Conservation (phyloP, 1,140 invertebrate genomes). For the Aleiodes sp. region DNA sequence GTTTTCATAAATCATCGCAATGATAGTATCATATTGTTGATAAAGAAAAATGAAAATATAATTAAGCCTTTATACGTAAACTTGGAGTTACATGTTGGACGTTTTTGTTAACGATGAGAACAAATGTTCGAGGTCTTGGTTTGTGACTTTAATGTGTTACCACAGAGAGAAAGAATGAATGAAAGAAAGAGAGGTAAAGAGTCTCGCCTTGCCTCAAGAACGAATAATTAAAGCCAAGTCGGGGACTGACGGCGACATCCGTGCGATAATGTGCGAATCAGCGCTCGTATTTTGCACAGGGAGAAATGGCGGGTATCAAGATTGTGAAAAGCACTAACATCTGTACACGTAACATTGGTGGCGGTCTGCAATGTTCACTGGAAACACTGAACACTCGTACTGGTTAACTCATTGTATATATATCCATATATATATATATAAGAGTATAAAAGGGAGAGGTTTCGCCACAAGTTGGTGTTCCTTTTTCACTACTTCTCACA, state of each 20-base stretch:
- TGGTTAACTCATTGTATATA: no score
- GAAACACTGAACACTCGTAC: neutral
- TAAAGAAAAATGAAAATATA: neutral
- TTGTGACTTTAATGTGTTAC: neutral
- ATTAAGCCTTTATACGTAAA: neutral
- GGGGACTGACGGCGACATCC: conserved; percentile 42
- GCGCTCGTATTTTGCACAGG: conserved; percentile 42
- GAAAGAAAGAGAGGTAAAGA: no score
- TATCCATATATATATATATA: no score
- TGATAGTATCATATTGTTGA: no score
- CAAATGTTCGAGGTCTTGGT: neutral
- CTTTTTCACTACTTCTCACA: neutral
- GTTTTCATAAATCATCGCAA: no score
- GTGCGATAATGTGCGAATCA: conserved; percentile 49
- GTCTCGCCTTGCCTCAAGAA: neutral
- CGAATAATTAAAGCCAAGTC: conserved; percentile 47
- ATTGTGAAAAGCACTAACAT: neutral
- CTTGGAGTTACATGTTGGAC: neutral
- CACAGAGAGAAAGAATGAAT: neutral
- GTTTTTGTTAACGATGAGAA: neutral
- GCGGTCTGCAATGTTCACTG: neutral
- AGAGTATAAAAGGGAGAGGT: no score
- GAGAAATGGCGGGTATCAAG: conserved; percentile 25
- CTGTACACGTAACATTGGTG: neutral
- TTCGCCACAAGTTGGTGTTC: neutral